Percentiles rank a stretch among this genome's conserved stretches.
Conservation (phyloP, 2,797 vertebrate genomes). For the Lophotriccus pileatus region DNA sequence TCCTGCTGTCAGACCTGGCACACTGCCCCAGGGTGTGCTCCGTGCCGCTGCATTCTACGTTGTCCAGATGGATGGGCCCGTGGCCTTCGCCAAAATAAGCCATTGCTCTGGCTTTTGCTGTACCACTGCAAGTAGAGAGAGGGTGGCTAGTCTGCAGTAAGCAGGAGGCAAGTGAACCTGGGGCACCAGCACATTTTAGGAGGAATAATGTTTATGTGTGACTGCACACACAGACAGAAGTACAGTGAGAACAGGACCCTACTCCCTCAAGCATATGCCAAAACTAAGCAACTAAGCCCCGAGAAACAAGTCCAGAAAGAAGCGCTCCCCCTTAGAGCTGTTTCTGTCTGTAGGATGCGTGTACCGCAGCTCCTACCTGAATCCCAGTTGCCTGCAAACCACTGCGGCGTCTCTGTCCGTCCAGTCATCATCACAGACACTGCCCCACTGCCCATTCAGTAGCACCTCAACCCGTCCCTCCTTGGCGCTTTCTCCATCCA, state of each 20-base stretch:
- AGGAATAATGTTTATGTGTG: not conserved
- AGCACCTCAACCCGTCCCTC: slow-evolving; percentile 86
- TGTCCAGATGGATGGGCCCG: slow-evolving; percentile 83
- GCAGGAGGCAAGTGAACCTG: not conserved
- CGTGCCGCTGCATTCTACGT: slow-evolving; percentile 77
- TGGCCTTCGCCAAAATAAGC: slow-evolving; percentile 84
- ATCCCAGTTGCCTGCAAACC: slow-evolving; percentile 87
- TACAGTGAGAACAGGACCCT: not conserved
- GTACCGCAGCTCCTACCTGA: slow-evolving; percentile 66
- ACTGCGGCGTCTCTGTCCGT: slow-evolving; percentile 81
- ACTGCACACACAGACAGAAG: not conserved
- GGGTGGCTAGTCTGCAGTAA: not conserved
- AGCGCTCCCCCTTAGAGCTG: not conserved
- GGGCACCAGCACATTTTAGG: not conserved
- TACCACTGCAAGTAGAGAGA: slow-evolving; percentile 74
- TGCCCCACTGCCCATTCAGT: slow-evolving; percentile 82
- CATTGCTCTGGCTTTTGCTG: slow-evolving; percentile 83
- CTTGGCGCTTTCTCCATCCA: slow-evolving; percentile 82
- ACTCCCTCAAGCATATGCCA: not conserved
- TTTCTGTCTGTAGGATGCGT: not conserved
- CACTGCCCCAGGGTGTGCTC: slow-evolving; percentile 80
- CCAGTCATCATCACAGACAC: slow-evolving; percentile 85
- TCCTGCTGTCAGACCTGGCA: slow-evolving; percentile 54
- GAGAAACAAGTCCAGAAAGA: not conserved
- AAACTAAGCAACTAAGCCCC: not conserved